These are phyloP conservation scores for Rhodinocichla rosea DNA, from an alignment of 2,113 vertebrate species.

Conservation along the genomic window DNA sequence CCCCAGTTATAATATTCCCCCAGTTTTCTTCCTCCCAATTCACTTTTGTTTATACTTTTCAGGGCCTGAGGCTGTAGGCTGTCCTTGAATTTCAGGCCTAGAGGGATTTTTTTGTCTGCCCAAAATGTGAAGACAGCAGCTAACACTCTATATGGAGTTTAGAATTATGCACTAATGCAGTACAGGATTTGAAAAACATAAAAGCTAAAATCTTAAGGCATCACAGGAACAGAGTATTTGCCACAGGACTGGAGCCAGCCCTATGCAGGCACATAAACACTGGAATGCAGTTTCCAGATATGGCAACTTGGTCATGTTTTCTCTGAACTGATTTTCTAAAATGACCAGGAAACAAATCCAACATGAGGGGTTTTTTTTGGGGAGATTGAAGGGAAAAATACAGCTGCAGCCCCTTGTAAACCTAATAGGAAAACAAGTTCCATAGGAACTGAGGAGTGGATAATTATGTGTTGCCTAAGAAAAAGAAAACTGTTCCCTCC, in stretches of 20 bases:
- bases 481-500: background rate
- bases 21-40: background rate
- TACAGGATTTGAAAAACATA: background rate
- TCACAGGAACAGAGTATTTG: accelerated
- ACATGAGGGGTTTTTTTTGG: accelerated
- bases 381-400: background rate
- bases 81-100: background rate
- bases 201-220: background rate
- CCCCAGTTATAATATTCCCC: no score
- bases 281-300: background rate
- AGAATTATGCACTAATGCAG: background rate
- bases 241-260: background rate
- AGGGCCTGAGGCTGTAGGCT: background rate
- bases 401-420: slow-evolving; percentile 22
- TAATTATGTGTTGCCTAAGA: slow-evolving; percentile 46
- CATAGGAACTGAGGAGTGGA: background rate
- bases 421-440: background rate
- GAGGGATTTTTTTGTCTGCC: background rate
- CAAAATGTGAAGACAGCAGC: background rate
- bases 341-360: background rate
- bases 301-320: background rate
- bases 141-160: background rate
- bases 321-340: background rate
- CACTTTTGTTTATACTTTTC: background rate
- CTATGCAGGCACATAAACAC: accelerated